phyloP scores from a whole-genome alignment of 2,113 vertebrate genomes.

The Silurus meridionalis region DNA sequence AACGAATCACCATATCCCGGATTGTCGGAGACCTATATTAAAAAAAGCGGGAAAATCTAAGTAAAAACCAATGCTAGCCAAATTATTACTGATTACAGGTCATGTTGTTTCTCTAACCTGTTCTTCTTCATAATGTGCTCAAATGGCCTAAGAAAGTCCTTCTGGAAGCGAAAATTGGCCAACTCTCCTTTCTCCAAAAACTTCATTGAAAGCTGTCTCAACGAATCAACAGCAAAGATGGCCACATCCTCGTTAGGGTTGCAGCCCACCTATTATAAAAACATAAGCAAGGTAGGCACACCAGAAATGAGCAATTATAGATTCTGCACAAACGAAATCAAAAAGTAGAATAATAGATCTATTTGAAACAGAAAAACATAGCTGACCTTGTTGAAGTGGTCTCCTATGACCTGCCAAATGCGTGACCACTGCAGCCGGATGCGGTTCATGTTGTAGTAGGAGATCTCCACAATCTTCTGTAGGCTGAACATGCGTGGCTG shows the following conservation, averaged over 20 bases:
- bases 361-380: not conserved
- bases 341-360: not conserved
- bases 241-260: slow-evolving; percentile 98
- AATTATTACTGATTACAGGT: not conserved
- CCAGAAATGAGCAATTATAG: not conserved
- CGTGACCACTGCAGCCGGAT: slow-evolving; percentile 97
- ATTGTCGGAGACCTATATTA: slow-evolving; percentile 88
- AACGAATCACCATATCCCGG: slow-evolving; percentile 96
- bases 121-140: slow-evolving; percentile 99
- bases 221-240: slow-evolving; percentile 95
- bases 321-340: not conserved
- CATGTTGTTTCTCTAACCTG: slow-evolving; percentile 72
- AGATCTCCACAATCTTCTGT: slow-evolving; percentile 98
- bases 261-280: slow-evolving; percentile 84
- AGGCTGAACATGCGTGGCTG: slow-evolving; percentile 97
- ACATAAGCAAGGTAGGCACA: not conserved
- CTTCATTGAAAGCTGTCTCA: slow-evolving; percentile 97
- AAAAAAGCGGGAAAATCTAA: not conserved
- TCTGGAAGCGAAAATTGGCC: slow-evolving; percentile 98
- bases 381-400: slow-evolving; percentile 96
- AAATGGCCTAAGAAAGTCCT: slow-evolving; percentile 95
- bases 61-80: not conserved
- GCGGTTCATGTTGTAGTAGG: slow-evolving; percentile 98
- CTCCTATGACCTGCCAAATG: slow-evolving; percentile 97
- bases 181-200: slow-evolving; percentile 97